phyloP scores from a whole-genome alignment of 2,888 invertebrate genomes.

The Hypomecis punctinalis region DNA sequence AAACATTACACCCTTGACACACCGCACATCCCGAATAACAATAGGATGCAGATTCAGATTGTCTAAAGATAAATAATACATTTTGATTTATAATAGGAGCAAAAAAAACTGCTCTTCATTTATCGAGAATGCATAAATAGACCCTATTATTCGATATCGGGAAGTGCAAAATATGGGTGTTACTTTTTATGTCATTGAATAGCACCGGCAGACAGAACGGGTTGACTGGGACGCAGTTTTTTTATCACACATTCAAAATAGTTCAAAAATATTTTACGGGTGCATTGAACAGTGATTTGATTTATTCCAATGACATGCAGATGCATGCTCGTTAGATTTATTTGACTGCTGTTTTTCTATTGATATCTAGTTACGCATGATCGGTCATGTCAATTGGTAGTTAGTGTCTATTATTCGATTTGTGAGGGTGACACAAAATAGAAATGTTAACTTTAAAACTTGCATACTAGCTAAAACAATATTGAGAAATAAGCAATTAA shows the following conservation, averaged over 20 bases:
- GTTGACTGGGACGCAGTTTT: constrained; percentile 76
- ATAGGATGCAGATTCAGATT: constrained; percentile 84
- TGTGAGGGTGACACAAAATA: constrained; percentile 50
- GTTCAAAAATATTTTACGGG: constrained; percentile 83
- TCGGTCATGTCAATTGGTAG: constrained; percentile 82
- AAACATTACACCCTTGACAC: constrained; percentile 84
- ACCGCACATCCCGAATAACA: constrained; percentile 82
- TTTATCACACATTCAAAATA: constrained; percentile 79
- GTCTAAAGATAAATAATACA: constrained; percentile 85
- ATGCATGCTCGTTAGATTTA: constrained; percentile 84
- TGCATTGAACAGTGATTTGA: constrained; percentile 84
- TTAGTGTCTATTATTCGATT: constrained; percentile 74
- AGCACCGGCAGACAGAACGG: constrained; percentile 71
- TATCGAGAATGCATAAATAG: constrained; percentile 85
- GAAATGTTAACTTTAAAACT: constrained; percentile 5
- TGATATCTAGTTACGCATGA: constrained; percentile 78
- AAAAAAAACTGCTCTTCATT: constrained; percentile 83
- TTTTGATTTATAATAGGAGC: constrained; percentile 84
- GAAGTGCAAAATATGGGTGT: constrained; percentile 86
- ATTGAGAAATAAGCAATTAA: not conserved
- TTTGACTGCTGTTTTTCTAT: constrained; percentile 82
- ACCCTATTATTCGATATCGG: constrained; percentile 82
- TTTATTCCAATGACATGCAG: constrained; percentile 84
- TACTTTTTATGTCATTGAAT: constrained; percentile 79
- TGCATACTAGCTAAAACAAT: not conserved